Evolutionary conservation across 2,797 vertebrate genomes (phyloP), one percentile per base, ranked within the genome.

Genomic region (Molossus molossus): DNA sequence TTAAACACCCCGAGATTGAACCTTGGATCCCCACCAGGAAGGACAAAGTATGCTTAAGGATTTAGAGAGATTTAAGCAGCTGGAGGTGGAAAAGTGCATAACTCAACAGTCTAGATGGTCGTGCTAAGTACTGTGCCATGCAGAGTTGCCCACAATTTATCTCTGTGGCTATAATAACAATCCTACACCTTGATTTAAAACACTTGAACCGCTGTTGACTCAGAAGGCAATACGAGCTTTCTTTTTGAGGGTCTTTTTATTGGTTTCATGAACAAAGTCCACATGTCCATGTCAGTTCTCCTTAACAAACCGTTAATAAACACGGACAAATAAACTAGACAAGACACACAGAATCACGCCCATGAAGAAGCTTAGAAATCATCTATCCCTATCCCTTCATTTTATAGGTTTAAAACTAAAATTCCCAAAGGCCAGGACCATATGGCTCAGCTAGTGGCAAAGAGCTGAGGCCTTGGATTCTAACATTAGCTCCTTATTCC

Each of bases 51-150:
- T 94, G 9, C 29, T 87, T 73, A 82, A 70, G 33, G 57, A 87
- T 58, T 94, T 80, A 85, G 29, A 96, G 65, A 91, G n/a, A 9
- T 94, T 96, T 93, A 92, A 77, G 29, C 84, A 87, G 67, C 37
- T 37, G 50, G 62, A 64, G 18, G 21, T 90, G 23, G 87, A 92
- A 82, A 23, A 7, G 6, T 94, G 91, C 53, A 9, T 67, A 89
- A 72, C 3, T 33, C 25, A 77, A 87, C 14, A 80, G 53, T 62
- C 33, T 77, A 72, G 33, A 82, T 14, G 11, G 25, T 45, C 93
- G 37, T 64, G 67, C 82, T 48, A 91, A 84, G 58, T 76, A 55
- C 48, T 58, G 17, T 94, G 65, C 25, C 85, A 82, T 20, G 7
- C 25, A 80, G 53, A 90, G 48, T 6, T 57, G 57, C 37, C 7